These are phyloP conservation scores for Manis javanica DNA, from an alignment of 2,797 vertebrate genomes.

Conservation along the genomic window DNA sequence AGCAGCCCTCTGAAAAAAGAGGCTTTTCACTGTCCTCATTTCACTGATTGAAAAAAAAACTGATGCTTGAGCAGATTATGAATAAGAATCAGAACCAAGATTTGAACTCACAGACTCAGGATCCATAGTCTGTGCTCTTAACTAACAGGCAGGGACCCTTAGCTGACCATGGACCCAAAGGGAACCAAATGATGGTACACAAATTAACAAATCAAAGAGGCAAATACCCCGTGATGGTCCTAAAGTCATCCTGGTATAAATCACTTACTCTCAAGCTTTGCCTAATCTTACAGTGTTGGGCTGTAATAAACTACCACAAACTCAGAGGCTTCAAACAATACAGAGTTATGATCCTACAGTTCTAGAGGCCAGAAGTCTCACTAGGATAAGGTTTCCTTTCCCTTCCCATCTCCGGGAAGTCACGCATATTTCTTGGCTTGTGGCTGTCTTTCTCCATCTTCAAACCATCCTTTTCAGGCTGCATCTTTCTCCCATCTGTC, in stretches of 20 bases:
- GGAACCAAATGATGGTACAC: neutral
- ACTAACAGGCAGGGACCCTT: neutral
- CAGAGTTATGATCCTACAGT: neutral
- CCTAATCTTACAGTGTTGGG: neutral
- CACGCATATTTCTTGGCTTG: neutral
- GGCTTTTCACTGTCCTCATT: neutral
- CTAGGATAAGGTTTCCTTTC: neutral
- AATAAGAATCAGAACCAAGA: neutral
- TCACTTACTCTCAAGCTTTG: neutral
- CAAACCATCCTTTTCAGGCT: neutral
- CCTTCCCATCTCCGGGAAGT: neutral
- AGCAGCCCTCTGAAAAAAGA: neutral
- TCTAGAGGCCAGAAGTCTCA: neutral
- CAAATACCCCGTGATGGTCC: neutral
- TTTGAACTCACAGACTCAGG: neutral
- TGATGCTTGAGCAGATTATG: neutral
- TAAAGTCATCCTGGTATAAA: neutral
- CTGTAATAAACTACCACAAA: neutral
- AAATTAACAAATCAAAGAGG: neutral
- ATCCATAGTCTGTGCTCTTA: neutral
- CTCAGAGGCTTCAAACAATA: neutral
- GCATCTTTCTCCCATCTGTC: neutral
- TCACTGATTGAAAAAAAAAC: neutral
- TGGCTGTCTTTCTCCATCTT: neutral
- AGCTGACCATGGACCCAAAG: neutral